Evolutionary conservation across 2,888 invertebrate species (phyloP), one percentile per base, ranked within the genome.

Genomic region (Panzeria rudis): DNA sequence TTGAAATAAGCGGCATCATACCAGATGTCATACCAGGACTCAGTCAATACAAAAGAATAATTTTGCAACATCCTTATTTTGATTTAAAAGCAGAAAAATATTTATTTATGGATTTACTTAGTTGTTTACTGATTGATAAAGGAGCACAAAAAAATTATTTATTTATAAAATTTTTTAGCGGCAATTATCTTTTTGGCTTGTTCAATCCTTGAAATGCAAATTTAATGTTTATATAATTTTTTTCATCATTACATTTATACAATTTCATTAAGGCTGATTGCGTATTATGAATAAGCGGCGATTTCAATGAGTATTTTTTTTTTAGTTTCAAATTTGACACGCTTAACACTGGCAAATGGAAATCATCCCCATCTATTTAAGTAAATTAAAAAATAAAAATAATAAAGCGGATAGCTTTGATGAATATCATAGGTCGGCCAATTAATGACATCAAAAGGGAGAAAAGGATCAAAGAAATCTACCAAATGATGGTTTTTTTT

Each of bases 261-360:
- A 17, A 54, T 1, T 54, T 13, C 9, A 35, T 59, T 29, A 7
- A 32, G 50, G 32, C 68, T 84, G 73, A 29, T 41, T 38, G 23
- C 75, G 75, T 80, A 76, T 25, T 86, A 68, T 15, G 32, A 64
- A 80, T n/a, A 69, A 52, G 80, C 86, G 86, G 86, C 71, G 81
- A 38, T 75, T 83, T 72, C n/a, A n/a, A n/a, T n/a, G n/a, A n/a
- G n/a, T 75, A 47, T 85, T 86, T 86, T 3, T 62, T 52, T 50
- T 35, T 25, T 41, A 13, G 2, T 11, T 38, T 54, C 9, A 13
- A 59, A 68, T 52, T 69, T 64, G 17, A 35, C 69, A 69, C 61
- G 32, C 71, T 54, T 78, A 17, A 52, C n/a, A 64, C 41, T 29
- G 50, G 15, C 52, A 61, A 11, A 72, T 54, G 7, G 5, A 44